Percentiles rank a stretch among this genome's conserved stretches.
Conservation (phyloP, 2,113 vertebrate species). For the Gambusia affinis region DNA sequence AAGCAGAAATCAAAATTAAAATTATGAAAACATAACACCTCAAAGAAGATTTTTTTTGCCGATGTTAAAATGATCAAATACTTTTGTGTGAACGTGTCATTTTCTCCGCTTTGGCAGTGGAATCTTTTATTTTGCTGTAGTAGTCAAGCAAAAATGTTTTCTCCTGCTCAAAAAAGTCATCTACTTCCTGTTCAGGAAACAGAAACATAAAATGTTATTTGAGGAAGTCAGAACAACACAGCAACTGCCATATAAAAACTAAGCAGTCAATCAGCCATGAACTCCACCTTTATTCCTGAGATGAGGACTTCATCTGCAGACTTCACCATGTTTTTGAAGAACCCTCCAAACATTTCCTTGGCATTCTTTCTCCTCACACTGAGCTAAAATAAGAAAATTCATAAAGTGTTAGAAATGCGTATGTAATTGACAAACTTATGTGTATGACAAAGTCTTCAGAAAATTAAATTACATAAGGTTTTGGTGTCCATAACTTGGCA, state of each 20-base stretch:
- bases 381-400: constrained; percentile 78
- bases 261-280: background rate
- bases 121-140: constrained; percentile 93
- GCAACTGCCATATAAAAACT: background rate
- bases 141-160: constrained; percentile 96
- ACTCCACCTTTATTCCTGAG: constrained; percentile 91
- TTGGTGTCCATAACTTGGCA: background rate
- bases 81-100: constrained; percentile 97
- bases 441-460: background rate
- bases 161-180: constrained; percentile 99
- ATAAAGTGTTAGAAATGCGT: background rate
- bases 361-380: constrained; percentile 95
- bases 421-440: background rate
- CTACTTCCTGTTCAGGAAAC: constrained; percentile 85
- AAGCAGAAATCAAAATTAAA: constrained; percentile 43
- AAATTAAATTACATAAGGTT: background rate
- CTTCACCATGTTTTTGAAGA: constrained; percentile 96
- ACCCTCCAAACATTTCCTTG: constrained; percentile 97
- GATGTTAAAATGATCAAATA: constrained; percentile 46
- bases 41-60: background rate
- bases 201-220: constrained; percentile 12
- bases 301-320: constrained; percentile 95
- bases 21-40: background rate
- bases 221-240: background rate
- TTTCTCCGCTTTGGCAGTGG: constrained; percentile 94